These are phyloP conservation scores for Heterodera carotae DNA, from an alignment of 1,140 invertebrate species.

Conservation along the genomic window DNA sequence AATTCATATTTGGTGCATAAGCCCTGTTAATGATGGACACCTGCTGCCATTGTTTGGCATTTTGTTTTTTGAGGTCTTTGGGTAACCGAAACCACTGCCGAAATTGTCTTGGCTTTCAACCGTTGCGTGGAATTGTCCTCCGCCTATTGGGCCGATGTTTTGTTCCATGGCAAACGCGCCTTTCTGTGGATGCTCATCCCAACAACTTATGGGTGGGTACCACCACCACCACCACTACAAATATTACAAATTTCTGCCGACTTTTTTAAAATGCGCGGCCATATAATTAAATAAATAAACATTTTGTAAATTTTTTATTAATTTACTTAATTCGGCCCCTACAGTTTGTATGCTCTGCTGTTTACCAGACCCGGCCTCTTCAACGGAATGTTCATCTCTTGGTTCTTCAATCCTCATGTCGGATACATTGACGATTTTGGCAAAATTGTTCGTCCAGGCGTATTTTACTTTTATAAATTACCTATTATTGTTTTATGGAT, in stretches of 20 bases:
- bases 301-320: not conserved
- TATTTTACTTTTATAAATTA: too few species aligned
- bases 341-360: conserved; percentile 47
- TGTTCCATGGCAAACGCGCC: conserved; percentile 38
- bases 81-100: conserved; percentile 28
- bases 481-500: too few species aligned
- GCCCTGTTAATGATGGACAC: too few species aligned
- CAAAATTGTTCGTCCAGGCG: too few species aligned
- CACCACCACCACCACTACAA: too few species aligned
- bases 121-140: conserved; percentile 32
- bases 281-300: too few species aligned
- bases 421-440: conserved; percentile 44
- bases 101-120: conserved; percentile 34
- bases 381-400: conserved; percentile 34
- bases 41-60: too few species aligned
- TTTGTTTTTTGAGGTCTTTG: conserved; percentile 26
- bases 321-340: too few species aligned
- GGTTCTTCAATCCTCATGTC: conserved; percentile 58
- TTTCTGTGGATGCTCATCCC: conserved; percentile 39
- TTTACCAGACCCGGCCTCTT: conserved; percentile 52
- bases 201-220: conserved; percentile 25
- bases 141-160: conserved; percentile 10
- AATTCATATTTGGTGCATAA: too few species aligned
- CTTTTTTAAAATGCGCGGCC: too few species aligned
- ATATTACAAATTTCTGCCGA: too few species aligned